Evolutionary conservation across 2,797 vertebrate species (phyloP).

Genomic region (Lacerta bilineata): DNA sequence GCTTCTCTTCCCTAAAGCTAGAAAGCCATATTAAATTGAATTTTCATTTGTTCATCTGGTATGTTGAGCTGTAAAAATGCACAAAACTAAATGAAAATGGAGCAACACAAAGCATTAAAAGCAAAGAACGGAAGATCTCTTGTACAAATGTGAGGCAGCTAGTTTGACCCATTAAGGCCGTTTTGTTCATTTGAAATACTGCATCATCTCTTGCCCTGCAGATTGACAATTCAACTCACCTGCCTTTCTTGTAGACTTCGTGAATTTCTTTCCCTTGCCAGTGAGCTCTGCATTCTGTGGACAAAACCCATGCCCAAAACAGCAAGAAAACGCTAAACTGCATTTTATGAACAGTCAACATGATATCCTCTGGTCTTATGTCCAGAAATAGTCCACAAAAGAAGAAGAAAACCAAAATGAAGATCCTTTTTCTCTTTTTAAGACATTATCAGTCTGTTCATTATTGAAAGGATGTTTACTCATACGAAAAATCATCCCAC

Average conservation of each 20-base stretch:
- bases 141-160: conserved; percentile 46
- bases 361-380: conserved; percentile 67
- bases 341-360: conserved; percentile 82
- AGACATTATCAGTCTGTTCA: conserved; percentile 78
- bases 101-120: conserved; percentile 38
- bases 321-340: conserved; percentile 84
- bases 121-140: conserved; percentile 35
- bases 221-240: conserved; percentile 79
- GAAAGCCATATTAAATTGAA: not conserved
- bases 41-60: not conserved
- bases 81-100: conserved; percentile 39
- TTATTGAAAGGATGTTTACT: conserved; percentile 82
- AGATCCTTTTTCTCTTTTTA: conserved; percentile 74
- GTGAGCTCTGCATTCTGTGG: conserved; percentile 78
- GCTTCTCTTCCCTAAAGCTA: conserved; percentile 10
- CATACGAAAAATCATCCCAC: conserved; percentile 78
- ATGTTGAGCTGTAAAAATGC: conserved; percentile 50
- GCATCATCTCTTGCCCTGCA: conserved; percentile 17
- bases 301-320: conserved; percentile 83
- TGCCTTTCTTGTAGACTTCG: conserved; percentile 84
- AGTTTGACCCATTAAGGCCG: conserved; percentile 6
- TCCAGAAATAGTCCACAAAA: conserved; percentile 74
- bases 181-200: conserved; percentile 45
- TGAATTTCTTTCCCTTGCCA: conserved; percentile 76
- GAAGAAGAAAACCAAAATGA: conserved; percentile 65